phyloP scores from a whole-genome alignment of 2,888 invertebrate genomes.

The Drosophila differens region DNA sequence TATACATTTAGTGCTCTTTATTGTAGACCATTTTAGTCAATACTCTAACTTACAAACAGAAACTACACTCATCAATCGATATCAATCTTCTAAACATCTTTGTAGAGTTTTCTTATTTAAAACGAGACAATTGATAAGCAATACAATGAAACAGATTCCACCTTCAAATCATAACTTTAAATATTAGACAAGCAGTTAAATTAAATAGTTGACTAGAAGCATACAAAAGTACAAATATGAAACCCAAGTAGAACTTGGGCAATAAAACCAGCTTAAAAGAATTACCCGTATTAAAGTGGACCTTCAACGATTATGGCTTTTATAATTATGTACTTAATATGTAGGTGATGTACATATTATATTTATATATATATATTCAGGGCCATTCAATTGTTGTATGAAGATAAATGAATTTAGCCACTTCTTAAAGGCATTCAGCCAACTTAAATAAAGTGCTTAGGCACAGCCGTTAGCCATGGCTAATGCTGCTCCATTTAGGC shows the following conservation, averaged over 20 bases:
- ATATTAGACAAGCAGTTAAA: not conserved
- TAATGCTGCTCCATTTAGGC: conserved; percentile 72
- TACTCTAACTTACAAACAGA: not conserved
- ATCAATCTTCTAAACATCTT: not conserved
- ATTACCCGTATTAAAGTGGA: not conserved
- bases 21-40: not conserved
- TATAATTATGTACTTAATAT: conserved; percentile 1
- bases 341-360: not conserved
- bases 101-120: not conserved
- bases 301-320: not conserved
- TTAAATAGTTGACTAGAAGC: not conserved
- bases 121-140: not conserved
- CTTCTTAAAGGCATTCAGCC: conserved; percentile 11
- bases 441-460: conserved; percentile 72
- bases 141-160: not conserved
- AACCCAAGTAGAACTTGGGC: not conserved
- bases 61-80: too few relatives aligned
- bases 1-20: not conserved
- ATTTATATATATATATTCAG: not conserved
- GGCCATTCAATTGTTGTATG: conserved; percentile 2
- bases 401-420: conserved; percentile 34
- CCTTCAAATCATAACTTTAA: not conserved
- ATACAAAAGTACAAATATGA: not conserved
- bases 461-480: conserved; percentile 58
- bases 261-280: not conserved